A percentile compares a stretch with the other conserved stretches of the same genome.
These are phyloP conservation scores for Picus viridis DNA, from an alignment of 2,797 vertebrate genomes.

Conservation along the genomic window DNA sequence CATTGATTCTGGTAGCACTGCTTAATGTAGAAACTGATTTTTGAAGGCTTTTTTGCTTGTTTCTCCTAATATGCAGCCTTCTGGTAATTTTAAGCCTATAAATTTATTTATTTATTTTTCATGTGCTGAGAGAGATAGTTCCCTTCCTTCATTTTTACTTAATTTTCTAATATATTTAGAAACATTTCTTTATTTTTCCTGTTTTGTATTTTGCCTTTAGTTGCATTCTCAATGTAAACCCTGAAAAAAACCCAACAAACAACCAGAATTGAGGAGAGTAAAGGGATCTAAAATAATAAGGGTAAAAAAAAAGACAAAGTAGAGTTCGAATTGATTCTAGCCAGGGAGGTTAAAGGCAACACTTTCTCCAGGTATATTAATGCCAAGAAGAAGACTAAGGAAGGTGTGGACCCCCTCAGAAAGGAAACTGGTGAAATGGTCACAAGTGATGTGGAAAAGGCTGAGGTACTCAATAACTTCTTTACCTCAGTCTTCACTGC, in stretches of 20 bases:
- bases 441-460: too few relatives aligned
- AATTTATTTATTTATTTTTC: background rate
- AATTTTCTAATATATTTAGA: background rate
- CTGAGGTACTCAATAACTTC: too few relatives aligned
- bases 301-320: background rate
- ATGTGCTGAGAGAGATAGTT: background rate
- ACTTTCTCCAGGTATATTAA: too few relatives aligned
- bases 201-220: background rate
- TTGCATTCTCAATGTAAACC: fast-evolving
- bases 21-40: background rate
- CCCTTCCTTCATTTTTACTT: background rate
- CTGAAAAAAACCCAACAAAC: background rate
- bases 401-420: too few relatives aligned
- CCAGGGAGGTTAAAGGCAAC: too few relatives aligned
- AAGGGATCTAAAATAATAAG: background rate
- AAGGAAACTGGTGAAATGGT: too few relatives aligned
- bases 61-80: background rate
- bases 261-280: background rate
- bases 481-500: too few relatives aligned
- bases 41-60: background rate
- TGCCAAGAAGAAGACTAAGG: too few relatives aligned
- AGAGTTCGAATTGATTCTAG: too few relatives aligned
- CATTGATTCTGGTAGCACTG: background rate
- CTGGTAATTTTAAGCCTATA: background rate
- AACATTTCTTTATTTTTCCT: background rate